Conservation (phyloP, 2,888 invertebrate species). For the Dromius quadrimaculatus region DNA sequence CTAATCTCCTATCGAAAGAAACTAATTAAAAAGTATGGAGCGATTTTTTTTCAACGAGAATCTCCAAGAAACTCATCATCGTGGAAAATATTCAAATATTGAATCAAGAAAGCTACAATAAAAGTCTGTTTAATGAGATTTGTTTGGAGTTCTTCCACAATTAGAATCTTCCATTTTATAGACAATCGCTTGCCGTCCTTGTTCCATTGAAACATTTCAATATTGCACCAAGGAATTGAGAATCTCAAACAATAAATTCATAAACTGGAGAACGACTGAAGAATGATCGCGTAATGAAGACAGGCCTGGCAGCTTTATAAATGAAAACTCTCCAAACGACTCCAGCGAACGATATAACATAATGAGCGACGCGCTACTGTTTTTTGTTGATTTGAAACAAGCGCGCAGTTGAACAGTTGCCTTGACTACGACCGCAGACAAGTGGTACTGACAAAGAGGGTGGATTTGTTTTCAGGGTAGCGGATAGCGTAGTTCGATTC, state of each 20-base stretch:
- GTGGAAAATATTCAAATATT: too few relatives aligned
- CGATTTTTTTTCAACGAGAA: too few relatives aligned
- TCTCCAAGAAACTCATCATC: too few relatives aligned
- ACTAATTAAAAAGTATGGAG: too few relatives aligned
- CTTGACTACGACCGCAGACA: neutral
- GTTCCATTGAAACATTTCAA: slow-evolving; percentile 13
- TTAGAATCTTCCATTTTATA: slow-evolving; percentile 10
- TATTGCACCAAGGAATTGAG: neutral
- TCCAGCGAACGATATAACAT: neutral
- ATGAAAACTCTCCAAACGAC: neutral
- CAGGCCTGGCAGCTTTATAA: slow-evolving; percentile 1
- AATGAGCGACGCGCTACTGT: slow-evolving; percentile 8
- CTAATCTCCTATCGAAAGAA: too few relatives aligned
- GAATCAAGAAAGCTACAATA: too few relatives aligned
- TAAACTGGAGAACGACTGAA: too few relatives aligned
- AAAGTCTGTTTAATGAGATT: too few relatives aligned
- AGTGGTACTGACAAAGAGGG: neutral
- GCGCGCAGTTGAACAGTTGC: neutral
- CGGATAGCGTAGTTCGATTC: neutral
- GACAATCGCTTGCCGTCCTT: slow-evolving; percentile 15
- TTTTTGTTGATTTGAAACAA: slow-evolving; percentile 10
- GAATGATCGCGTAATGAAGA: slow-evolving; percentile 29
- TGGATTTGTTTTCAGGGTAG: too few relatives aligned
- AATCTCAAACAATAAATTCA: slow-evolving; percentile 23
- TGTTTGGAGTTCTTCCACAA: too few relatives aligned